These are phyloP conservation scores for Neria commutata DNA, from an alignment of 2,888 invertebrate species.

Conservation along the genomic window DNA sequence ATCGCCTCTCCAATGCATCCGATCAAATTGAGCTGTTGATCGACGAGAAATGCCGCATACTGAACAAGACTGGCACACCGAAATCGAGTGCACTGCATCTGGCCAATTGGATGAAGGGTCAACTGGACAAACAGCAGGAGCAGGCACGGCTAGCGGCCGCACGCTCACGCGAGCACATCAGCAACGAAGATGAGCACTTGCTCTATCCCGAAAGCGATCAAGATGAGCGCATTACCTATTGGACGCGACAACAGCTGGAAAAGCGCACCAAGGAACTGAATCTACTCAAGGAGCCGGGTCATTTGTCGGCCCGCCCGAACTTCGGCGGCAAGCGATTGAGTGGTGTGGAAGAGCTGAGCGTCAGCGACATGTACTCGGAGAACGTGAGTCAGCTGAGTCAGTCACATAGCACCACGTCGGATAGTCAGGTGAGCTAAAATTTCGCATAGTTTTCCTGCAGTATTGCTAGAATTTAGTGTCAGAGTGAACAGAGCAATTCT, in stretches of 20 bases:
- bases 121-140: conserved; percentile 69
- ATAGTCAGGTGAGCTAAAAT: conserved; percentile 77
- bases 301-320: conserved; percentile 44
- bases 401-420: conserved; percentile 77
- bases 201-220: conserved; percentile 53
- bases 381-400: conserved; percentile 66
- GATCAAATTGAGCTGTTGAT: conserved; percentile 68
- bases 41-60: conserved; percentile 69
- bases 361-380: conserved; percentile 60
- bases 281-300: conserved; percentile 64
- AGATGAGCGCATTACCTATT: conserved; percentile 63
- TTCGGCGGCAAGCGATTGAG: conserved; percentile 56
- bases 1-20: conserved; percentile 40
- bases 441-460: too few relatives aligned
- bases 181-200: conserved; percentile 54
- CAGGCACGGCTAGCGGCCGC: conserved; percentile 56
- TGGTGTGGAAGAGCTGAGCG: conserved; percentile 63
- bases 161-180: conserved; percentile 54
- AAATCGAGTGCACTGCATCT: conserved; percentile 76
- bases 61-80: conserved; percentile 69
- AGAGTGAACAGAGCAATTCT: too few relatives aligned
- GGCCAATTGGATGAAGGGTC: conserved; percentile 82
- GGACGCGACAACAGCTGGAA: conserved; percentile 76
- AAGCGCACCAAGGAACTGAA: conserved; percentile 74
- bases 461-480: too few relatives aligned